Evolutionary conservation across 2,113 vertebrate species (phyloP).

Genomic region (Saccopteryx leptura): DNA sequence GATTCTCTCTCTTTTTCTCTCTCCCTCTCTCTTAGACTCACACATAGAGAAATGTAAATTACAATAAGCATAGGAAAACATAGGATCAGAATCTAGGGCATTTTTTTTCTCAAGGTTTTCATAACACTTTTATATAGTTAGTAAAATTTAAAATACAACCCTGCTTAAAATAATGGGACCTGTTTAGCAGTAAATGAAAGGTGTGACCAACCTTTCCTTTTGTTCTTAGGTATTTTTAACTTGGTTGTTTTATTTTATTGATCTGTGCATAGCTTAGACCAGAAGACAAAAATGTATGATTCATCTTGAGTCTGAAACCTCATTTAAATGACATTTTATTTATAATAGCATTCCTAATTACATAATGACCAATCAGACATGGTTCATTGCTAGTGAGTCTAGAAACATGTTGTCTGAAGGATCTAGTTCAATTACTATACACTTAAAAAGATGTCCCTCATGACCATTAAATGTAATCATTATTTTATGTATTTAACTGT

Average conservation of each 20-base stretch:
- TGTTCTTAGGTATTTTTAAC: neutral
- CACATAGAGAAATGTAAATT: neutral
- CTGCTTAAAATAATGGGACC: neutral
- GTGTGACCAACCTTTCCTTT: neutral
- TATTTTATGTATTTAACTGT: slow-evolving; percentile 95
- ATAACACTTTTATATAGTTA: neutral
- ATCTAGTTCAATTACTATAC: slow-evolving; percentile 96
- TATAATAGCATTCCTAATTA: slow-evolving; percentile 99
- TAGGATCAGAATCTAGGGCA: neutral
- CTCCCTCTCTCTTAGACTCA: neutral
- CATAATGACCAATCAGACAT: slow-evolving; percentile 99
- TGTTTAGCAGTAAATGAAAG: neutral
- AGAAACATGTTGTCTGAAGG: slow-evolving; percentile 94
- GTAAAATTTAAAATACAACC: neutral
- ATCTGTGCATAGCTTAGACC: slow-evolving; percentile 86
- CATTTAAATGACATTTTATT: slow-evolving; percentile 96
- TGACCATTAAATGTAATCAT: slow-evolving; percentile 92
- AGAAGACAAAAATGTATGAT: slow-evolving; percentile 88
- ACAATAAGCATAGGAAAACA: neutral
- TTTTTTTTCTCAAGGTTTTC: neutral
- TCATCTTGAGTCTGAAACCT: slow-evolving; percentile 88
- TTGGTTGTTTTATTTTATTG: slow-evolving; percentile 85
- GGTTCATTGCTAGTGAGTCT: slow-evolving; percentile 95
- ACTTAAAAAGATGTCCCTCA: slow-evolving; percentile 94
- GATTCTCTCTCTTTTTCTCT: neutral